phyloP scores from a whole-genome alignment of 2,888 invertebrate species.

The Arge pagana region DNA sequence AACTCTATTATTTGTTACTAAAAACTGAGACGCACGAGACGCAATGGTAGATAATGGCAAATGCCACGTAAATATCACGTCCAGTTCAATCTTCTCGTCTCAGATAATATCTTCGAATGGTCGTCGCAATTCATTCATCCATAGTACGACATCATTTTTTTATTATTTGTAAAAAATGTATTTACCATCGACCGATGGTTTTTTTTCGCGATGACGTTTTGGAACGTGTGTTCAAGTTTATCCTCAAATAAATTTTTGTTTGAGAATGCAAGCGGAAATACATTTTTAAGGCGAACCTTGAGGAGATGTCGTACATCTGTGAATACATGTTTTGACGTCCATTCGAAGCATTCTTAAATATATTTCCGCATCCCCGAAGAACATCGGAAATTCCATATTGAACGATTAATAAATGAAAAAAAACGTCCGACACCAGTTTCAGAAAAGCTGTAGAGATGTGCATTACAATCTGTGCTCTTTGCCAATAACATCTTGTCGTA shows the following conservation, averaged over 20 bases:
- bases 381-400: too few relatives aligned
- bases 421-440: background rate
- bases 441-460: too few relatives aligned
- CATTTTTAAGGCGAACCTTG: constrained; percentile 7
- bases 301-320: constrained; percentile 14
- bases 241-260: constrained; percentile 20
- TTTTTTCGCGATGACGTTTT: constrained; percentile 11
- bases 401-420: constrained; percentile 4
- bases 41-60: too few relatives aligned
- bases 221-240: background rate
- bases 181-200: constrained; percentile 7
- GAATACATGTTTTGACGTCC: background rate
- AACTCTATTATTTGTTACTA: too few relatives aligned
- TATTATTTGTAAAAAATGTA: constrained; percentile 14
- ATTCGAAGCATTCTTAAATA: constrained; percentile 5
- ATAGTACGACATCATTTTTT: constrained; percentile 16
- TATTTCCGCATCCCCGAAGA: too few relatives aligned
- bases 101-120: constrained; percentile 19
- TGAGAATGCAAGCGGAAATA: constrained; percentile 21
- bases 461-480: too few relatives aligned
- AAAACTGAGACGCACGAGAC: too few relatives aligned
- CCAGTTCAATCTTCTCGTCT: too few relatives aligned
- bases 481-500: too few relatives aligned
- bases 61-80: too few relatives aligned
- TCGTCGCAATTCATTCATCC: background rate